Evolutionary conservation across 2,888 invertebrate genomes (phyloP).

Genomic region (Scaptomyza reducta): DNA sequence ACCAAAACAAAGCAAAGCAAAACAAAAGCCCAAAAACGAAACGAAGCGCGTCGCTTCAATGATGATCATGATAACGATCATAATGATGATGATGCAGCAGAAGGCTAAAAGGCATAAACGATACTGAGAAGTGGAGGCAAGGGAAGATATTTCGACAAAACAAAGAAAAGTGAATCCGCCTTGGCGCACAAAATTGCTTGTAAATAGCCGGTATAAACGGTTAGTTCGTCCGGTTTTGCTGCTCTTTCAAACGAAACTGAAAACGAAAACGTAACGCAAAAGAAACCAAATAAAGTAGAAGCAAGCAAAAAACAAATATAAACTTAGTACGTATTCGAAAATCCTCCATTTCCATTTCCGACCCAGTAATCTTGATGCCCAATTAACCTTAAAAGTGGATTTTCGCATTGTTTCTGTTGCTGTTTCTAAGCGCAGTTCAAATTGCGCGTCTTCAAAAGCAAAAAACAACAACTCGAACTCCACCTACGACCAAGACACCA

Average conservation of each 20-base stretch:
- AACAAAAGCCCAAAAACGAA: slow-evolving; percentile 43
- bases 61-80: slow-evolving; percentile 17
- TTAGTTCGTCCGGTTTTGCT: slow-evolving; percentile 54
- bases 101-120: slow-evolving; percentile 20
- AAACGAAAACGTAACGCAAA: slow-evolving; percentile 49
- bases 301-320: slow-evolving; percentile 22
- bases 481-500: slow-evolving; percentile 47
- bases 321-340: slow-evolving; percentile 27
- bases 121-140: slow-evolving; percentile 3
- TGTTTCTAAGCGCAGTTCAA: slow-evolving; percentile 43
- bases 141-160: slow-evolving; percentile 32
- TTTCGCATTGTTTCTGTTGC: slow-evolving; percentile 68
- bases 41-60: slow-evolving; percentile 35
- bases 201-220: slow-evolving; percentile 51
- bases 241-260: slow-evolving; percentile 79
- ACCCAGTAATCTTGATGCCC: slow-evolving; percentile 85
- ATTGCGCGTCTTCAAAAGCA: slow-evolving; percentile 34
- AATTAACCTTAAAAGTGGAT: slow-evolving; percentile 84
- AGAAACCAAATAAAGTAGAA: slow-evolving; percentile 8
- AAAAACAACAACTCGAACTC: slow-evolving; percentile 44
- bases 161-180: slow-evolving; percentile 77
- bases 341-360: slow-evolving; percentile 83
- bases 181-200: slow-evolving; percentile 68
- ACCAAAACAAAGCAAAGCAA: slow-evolving; percentile 44
- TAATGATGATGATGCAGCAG: slow-evolving; percentile 7